Conservation (phyloP, 2,888 invertebrate genomes). For the Tipula vernalis region DNA sequence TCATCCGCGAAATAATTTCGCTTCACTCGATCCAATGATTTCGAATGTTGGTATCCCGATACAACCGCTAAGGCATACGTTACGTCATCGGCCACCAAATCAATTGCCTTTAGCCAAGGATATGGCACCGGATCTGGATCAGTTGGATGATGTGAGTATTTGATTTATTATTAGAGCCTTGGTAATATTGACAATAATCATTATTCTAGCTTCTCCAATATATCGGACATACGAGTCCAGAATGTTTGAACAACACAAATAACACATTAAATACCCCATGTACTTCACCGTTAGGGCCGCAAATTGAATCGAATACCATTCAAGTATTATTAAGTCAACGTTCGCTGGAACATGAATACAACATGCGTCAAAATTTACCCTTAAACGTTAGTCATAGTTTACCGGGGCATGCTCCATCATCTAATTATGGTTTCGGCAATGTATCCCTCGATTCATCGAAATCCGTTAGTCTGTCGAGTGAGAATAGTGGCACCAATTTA, state of each 20-base stretch:
- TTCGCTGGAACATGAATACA: constrained; percentile 68
- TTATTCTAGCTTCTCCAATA: constrained; percentile 64
- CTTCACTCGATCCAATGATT: constrained; percentile 27
- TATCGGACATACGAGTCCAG: constrained; percentile 84
- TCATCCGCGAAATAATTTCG: constrained; percentile 17
- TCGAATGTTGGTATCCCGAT: constrained; percentile 40
- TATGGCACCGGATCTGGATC: constrained; percentile 78
- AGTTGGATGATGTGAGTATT: constrained; percentile 72
- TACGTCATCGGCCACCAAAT: constrained; percentile 59
- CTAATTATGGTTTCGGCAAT: constrained; percentile 15
- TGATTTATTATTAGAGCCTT: background rate
- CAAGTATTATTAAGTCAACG: constrained; percentile 73
- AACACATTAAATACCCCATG: constrained; percentile 68
- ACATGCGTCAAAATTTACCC: constrained; percentile 32
- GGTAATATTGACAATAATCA: constrained; percentile 14
- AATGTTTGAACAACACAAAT: constrained; percentile 57
- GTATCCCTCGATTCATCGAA: constrained; percentile 37
- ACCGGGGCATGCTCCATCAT: background rate
- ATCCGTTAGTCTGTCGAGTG: constrained; percentile 38
- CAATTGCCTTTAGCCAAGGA: constrained; percentile 70
- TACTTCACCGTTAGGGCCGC: constrained; percentile 56
- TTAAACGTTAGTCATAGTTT: background rate
- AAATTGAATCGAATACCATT: constrained; percentile 74
- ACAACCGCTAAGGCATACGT: constrained; percentile 52
- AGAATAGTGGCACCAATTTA: constrained; percentile 25